These are phyloP conservation scores for Channa argus DNA, from an alignment of 2,113 vertebrate species.

Conservation along the genomic window DNA sequence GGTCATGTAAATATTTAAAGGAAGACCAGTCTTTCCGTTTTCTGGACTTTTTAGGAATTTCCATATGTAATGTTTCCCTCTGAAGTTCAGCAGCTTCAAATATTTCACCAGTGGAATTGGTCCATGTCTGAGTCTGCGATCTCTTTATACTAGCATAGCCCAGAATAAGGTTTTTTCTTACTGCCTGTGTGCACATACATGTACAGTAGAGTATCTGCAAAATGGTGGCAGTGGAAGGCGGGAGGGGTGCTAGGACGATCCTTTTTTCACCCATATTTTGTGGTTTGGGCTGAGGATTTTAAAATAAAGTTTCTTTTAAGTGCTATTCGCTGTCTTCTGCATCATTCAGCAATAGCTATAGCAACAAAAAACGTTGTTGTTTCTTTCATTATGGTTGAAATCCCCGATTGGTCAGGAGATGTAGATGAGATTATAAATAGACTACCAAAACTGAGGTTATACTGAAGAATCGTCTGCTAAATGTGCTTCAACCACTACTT, in stretches of 20 bases:
- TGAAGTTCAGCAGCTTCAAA: conserved; percentile 25
- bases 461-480: conserved; percentile 20
- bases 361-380: conserved; percentile 10
- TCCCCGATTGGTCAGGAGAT: conserved; percentile 7
- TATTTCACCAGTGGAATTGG: conserved; percentile 4
- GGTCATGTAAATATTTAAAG: conserved; percentile 28
- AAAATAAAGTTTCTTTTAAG: not conserved
- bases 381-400: conserved; percentile 13
- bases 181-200: not conserved
- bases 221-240: too few species aligned
- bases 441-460: conserved; percentile 12
- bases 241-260: too few species aligned
- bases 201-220: too few species aligned
- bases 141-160: not conserved
- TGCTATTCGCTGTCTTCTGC: not conserved
- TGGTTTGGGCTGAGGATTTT: too few species aligned
- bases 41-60: conserved; percentile 4
- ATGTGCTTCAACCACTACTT: not conserved
- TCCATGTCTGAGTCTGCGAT: conserved; percentile 1
- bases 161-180: not conserved
- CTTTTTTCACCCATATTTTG: too few species aligned
- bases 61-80: conserved; percentile 12
- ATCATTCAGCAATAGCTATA: not conserved
- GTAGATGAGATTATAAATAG: conserved; percentile 15
- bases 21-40: not conserved